These are phyloP conservation scores for Martes martes DNA, from an alignment of 2,113 vertebrate genomes.

Conservation along the genomic window DNA sequence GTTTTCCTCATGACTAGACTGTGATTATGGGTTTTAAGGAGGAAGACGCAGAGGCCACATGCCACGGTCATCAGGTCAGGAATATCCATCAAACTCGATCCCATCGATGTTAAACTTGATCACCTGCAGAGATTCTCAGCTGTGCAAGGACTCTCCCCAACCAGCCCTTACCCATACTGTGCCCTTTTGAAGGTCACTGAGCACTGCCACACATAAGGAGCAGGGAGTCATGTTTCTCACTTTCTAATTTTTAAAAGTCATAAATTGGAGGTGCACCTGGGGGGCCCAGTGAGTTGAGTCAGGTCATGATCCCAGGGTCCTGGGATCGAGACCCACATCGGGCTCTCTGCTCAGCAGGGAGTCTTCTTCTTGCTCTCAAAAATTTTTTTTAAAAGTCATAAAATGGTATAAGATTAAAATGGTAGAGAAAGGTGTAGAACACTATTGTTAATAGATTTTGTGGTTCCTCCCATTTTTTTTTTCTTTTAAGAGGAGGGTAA, in stretches of 20 bases:
- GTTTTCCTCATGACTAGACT: neutral
- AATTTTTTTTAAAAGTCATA: too few species aligned
- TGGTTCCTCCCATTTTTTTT: neutral
- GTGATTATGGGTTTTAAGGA: neutral
- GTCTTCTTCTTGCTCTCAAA: too few species aligned
- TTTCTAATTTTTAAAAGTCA: neutral
- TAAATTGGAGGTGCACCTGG: neutral
- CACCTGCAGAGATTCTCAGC: neutral
- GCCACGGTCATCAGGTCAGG: neutral
- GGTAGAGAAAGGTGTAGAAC: neutral
- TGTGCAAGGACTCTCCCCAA: rapidly evolving
- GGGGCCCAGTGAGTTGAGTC: too few species aligned
- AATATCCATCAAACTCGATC: rapidly evolving
- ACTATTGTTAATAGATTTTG: neutral
- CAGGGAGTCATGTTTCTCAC: neutral
- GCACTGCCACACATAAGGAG: neutral
- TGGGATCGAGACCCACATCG: neutral
- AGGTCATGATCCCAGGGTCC: neutral
- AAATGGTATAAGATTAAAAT: neutral
- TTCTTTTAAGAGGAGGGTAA: too few species aligned
- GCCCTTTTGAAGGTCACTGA: neutral
- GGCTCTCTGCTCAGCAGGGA: too few species aligned
- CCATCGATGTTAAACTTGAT: rapidly evolving
- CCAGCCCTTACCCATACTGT: neutral
- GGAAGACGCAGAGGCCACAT: neutral